Conservation (phyloP, 2,113 vertebrate genomes). For the Caranx ignobilis region DNA sequence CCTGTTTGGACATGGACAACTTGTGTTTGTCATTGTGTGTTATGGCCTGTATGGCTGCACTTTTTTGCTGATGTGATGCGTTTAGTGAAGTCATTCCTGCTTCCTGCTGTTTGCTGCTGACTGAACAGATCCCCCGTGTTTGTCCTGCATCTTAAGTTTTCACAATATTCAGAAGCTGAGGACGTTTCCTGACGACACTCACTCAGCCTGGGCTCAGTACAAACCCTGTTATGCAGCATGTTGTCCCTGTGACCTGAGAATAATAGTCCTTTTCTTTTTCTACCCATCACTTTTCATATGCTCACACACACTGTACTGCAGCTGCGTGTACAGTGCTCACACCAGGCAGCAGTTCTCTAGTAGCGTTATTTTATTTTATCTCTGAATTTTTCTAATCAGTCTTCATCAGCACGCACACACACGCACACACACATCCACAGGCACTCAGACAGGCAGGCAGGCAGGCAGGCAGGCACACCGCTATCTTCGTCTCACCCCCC, state of each 20-base stretch:
- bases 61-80: not conserved
- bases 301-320: slow-evolving; percentile 3
- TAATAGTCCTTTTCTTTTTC: slow-evolving; percentile 13
- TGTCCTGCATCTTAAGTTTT: not conserved
- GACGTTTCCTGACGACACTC: slow-evolving; percentile 9
- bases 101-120: slow-evolving; percentile 1
- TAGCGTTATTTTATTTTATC: slow-evolving; percentile 76
- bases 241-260: slow-evolving; percentile 23
- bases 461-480: slow-evolving; percentile 69
- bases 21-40: too few species aligned
- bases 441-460: slow-evolving; percentile 66
- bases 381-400: slow-evolving; percentile 84
- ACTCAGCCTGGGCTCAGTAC: slow-evolving; percentile 9
- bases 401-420: slow-evolving; percentile 78
- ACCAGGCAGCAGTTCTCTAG: slow-evolving; percentile 82
- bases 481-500: slow-evolving; percentile 83
- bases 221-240: slow-evolving; percentile 22
- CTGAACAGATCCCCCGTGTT: not conserved
- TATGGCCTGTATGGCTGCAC: not conserved
- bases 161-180: not conserved
- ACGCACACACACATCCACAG: slow-evolving; percentile 54
- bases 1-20: too few species aligned
- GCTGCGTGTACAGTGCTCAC: slow-evolving; percentile 47
- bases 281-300: slow-evolving; percentile 6
- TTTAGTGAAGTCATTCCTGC: not conserved